Percentiles rank a stretch among this genome's conserved stretches.
phyloP scores from a whole-genome alignment of 37 sponge, comb jelly and placozoan genomes.

The Dysidea cf. avara region DNA sequence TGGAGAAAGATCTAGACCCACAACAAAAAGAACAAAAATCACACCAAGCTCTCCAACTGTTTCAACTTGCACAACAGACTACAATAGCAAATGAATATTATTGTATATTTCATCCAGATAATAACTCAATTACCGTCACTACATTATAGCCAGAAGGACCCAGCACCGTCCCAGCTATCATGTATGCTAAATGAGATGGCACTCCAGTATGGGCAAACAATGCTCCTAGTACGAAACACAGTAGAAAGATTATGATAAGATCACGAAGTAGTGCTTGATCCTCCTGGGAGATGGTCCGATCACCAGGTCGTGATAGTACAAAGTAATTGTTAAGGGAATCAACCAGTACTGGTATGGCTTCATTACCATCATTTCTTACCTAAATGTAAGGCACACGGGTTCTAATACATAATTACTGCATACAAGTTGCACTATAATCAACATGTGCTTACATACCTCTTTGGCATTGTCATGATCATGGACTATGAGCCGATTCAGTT shows the following conservation, averaged over 20 bases:
- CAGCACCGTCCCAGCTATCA: slow-evolving; percentile 78
- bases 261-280: slow-evolving; percentile 80
- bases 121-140: slow-evolving; percentile 41
- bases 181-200: slow-evolving; percentile 85
- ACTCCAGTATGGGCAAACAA: slow-evolving; percentile 51
- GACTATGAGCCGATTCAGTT: slow-evolving; percentile 11
- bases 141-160: slow-evolving; percentile 86
- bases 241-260: slow-evolving; percentile 57
- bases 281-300: slow-evolving; percentile 71
- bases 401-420: no score
- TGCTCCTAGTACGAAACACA: slow-evolving; percentile 56
- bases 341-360: slow-evolving; percentile 42
- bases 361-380: background rate
- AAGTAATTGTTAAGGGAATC: slow-evolving; percentile 86
- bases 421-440: no score
- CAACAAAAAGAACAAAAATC: slow-evolving; percentile 80
- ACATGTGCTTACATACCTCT: no score
- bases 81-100: background rate
- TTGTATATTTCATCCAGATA: slow-evolving; percentile 12
- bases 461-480: background rate
- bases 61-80: slow-evolving; percentile 81
- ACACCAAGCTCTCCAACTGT: slow-evolving; percentile 94
- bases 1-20: slow-evolving; percentile 89
- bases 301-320: slow-evolving; percentile 67
- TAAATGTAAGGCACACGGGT: background rate